phyloP scores from a whole-genome alignment of 2,888 invertebrate species.

The Geotrupes spiniger region DNA sequence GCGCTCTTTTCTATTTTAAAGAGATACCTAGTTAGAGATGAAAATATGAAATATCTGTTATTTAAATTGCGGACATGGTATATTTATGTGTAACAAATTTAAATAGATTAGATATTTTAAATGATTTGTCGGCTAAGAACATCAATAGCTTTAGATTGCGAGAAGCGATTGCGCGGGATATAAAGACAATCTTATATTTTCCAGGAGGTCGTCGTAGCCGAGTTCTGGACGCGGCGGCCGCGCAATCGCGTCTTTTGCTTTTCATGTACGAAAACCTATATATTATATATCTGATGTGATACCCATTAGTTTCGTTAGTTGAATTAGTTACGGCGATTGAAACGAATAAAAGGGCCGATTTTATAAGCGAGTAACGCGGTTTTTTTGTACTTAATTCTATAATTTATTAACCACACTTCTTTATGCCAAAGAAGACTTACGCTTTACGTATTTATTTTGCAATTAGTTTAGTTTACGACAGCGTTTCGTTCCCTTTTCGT shows the following conservation, averaged over 20 bases:
- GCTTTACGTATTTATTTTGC: conserved; percentile 14
- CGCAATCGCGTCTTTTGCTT: conserved; percentile 45
- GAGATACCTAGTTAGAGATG: no score
- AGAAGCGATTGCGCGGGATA: conserved; percentile 40
- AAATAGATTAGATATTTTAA: conserved; percentile 30
- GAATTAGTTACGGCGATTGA: conserved; percentile 20
- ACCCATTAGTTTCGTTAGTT: conserved; percentile 37
- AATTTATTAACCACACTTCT: conserved; percentile 19
- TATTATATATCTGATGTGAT: conserved; percentile 44
- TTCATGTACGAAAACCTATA: conserved; percentile 35
- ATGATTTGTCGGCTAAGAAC: conserved; percentile 41
- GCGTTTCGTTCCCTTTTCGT: conserved; percentile 5
- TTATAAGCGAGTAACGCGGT: conserved; percentile 14
- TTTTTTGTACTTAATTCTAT: conserved; percentile 21
- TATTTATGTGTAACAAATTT: conserved; percentile 32
- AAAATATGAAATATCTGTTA: not conserved
- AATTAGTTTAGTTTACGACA: not conserved
- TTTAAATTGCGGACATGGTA: conserved; percentile 6
- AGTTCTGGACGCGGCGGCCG: conserved; percentile 25
- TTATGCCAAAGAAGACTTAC: conserved; percentile 25
- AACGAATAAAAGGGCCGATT: conserved; percentile 16
- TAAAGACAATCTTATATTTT: conserved; percentile 10
- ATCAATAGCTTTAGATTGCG: conserved; percentile 42
- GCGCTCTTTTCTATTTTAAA: no score
- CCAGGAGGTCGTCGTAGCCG: no score